phyloP scores from a whole-genome alignment of 2,888 invertebrate species.

The Cacoxenus indagator region DNA sequence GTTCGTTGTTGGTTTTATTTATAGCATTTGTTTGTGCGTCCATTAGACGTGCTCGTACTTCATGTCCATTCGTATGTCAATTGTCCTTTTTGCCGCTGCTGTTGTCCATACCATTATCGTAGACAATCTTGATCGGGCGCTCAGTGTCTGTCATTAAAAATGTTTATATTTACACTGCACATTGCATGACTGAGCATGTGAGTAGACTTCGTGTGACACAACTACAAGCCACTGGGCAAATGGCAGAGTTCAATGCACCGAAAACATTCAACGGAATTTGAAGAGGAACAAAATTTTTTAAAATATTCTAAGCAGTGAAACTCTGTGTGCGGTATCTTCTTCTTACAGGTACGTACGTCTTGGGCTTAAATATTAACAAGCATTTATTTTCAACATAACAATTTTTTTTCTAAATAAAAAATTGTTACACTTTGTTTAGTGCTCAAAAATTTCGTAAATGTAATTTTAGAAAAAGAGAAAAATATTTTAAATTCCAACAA shows the following conservation, averaged over 20 bases:
- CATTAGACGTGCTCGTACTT: constrained; percentile 12
- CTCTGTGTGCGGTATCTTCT: too few species aligned
- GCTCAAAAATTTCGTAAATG: too few species aligned
- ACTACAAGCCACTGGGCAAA: constrained; percentile 24
- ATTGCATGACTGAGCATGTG: constrained; percentile 14
- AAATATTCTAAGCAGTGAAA: too few species aligned
- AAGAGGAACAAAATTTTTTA: too few species aligned
- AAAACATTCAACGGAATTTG: constrained; percentile 39
- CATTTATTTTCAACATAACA: too few species aligned
- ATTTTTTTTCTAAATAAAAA: too few species aligned
- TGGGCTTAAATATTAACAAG: too few species aligned
- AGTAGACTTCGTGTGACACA: too few species aligned
- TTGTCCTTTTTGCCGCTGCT: not conserved
- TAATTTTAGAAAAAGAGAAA: not conserved
- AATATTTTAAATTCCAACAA: not conserved
- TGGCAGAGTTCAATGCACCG: constrained; percentile 50
- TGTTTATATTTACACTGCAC: not conserved
- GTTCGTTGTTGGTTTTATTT: not conserved
- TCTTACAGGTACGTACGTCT: too few species aligned
- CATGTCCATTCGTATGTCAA: not conserved
- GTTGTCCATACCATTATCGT: not conserved
- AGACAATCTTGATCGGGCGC: not conserved
- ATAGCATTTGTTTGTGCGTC: not conserved
- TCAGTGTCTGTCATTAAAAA: constrained; percentile 17
- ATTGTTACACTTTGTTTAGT: too few species aligned